Percentiles rank a stretch among this genome's conserved stretches.
Conservation (phyloP, 2,888 invertebrate species). For the Drosophila dives region DNA sequence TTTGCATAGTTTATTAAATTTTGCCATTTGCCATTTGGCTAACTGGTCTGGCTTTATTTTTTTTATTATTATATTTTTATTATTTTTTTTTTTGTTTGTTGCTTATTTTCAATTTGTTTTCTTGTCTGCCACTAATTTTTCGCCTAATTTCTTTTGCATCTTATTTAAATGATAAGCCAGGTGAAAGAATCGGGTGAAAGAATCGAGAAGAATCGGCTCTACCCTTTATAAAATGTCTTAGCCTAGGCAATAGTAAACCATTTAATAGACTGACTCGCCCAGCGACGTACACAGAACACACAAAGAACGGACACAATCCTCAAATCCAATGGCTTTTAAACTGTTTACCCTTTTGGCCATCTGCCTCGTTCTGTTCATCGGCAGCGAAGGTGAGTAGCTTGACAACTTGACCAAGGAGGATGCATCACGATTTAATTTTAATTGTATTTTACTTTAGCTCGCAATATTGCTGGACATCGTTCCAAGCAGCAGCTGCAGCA, state of each 20-base stretch:
- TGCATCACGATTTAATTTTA: neutral
- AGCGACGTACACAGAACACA: constrained; percentile 55
- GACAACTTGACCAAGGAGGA: neutral
- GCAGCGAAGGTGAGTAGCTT: constrained; percentile 65
- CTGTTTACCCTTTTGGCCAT: constrained; percentile 61
- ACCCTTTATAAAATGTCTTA: constrained; percentile 76
- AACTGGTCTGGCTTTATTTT: constrained; percentile 11
- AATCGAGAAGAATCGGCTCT: constrained; percentile 21
- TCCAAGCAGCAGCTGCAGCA: constrained; percentile 42
- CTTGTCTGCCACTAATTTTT: constrained; percentile 39
- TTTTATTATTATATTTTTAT: constrained; percentile 11
- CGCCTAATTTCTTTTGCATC: constrained; percentile 56
- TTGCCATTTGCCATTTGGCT: constrained; percentile 49
- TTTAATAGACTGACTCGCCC: constrained; percentile 69
- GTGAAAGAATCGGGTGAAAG: constrained; percentile 39
- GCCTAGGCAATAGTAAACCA: constrained; percentile 59
- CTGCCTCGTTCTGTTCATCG: constrained; percentile 56
- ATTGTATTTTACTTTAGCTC: constrained; percentile 36
- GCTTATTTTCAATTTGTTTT: constrained; percentile 40
- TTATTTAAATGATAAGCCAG: constrained; percentile 45
- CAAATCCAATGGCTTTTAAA: constrained; percentile 62
- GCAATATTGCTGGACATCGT: constrained; percentile 57
- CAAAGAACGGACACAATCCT: constrained; percentile 5
- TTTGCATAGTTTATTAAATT: constrained; percentile 76
- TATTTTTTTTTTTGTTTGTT: constrained; percentile 23